Conservation (phyloP, 2,797 vertebrate genomes). For the Lophotriccus pileatus region DNA sequence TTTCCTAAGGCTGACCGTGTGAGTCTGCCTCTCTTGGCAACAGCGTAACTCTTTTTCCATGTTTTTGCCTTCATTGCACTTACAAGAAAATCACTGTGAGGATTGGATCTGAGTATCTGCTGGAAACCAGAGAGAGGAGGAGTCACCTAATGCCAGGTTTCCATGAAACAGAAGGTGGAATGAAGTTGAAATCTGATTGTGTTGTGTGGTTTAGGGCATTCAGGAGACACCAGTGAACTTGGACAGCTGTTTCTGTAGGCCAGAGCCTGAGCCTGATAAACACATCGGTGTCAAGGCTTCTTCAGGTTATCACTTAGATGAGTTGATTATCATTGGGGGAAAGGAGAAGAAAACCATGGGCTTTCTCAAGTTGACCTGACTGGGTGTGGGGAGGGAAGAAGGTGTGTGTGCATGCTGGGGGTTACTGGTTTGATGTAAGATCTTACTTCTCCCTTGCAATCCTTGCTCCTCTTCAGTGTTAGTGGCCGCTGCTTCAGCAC, state of each 20-base stretch:
- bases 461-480: neutral
- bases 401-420: accelerated
- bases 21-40: neutral
- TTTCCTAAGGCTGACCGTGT: neutral
- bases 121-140: neutral
- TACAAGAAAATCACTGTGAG: neutral
- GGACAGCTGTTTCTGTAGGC: neutral
- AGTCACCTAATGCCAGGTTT: neutral
- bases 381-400: no score
- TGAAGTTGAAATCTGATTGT: neutral
- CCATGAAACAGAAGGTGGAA: neutral
- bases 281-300: neutral
- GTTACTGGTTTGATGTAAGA: neutral
- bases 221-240: neutral
- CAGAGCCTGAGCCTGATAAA: neutral
- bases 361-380: neutral
- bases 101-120: neutral
- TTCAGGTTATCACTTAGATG: neutral
- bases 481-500: neutral
- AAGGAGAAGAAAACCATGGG: neutral
- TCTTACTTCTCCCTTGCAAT: neutral
- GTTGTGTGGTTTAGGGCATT: neutral
- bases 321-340: neutral
- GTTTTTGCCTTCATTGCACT: neutral
- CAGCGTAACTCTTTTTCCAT: neutral